Percentiles rank a stretch among this genome's conserved stretches.
phyloP scores from a whole-genome alignment of 2,888 invertebrate species.

The Tiliacea citrago region DNA sequence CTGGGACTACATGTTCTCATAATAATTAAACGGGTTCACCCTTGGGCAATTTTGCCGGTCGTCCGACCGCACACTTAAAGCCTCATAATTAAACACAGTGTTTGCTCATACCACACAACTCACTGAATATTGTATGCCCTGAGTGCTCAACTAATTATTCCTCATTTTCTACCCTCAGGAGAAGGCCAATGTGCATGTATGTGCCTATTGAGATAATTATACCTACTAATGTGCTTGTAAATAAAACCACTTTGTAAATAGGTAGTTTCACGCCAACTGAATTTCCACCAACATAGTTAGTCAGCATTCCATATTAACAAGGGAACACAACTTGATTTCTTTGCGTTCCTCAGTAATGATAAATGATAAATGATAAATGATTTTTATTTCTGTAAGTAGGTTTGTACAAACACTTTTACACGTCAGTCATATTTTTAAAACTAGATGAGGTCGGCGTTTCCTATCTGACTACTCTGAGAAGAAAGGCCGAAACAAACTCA shows the following conservation, averaged over 20 bases:
- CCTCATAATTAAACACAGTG: slow-evolving; percentile 63
- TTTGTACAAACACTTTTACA: too few species aligned
- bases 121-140: slow-evolving; percentile 37
- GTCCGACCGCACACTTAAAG: slow-evolving; percentile 45
- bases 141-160: slow-evolving; percentile 63
- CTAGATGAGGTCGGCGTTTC: too few species aligned
- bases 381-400: too few species aligned
- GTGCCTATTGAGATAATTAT: background rate
- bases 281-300: slow-evolving; percentile 3
- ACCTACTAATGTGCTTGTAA: slow-evolving; percentile 2
- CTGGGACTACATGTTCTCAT: background rate
- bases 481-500: too few species aligned
- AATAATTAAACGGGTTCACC: slow-evolving; percentile 5
- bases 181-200: slow-evolving; percentile 39
- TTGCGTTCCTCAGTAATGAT: background rate
- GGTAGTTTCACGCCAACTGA: slow-evolving; percentile 10
- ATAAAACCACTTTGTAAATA: background rate
- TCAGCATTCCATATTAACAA: background rate
- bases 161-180: slow-evolving; percentile 61
- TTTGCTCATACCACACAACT: slow-evolving; percentile 58
- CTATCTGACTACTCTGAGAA: too few species aligned
- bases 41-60: background rate
- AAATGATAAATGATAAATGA: too few species aligned
- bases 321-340: background rate
- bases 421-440: too few species aligned